phyloP scores from a whole-genome alignment of 2,888 invertebrate genomes.

The Yponomeuta evonymella region DNA sequence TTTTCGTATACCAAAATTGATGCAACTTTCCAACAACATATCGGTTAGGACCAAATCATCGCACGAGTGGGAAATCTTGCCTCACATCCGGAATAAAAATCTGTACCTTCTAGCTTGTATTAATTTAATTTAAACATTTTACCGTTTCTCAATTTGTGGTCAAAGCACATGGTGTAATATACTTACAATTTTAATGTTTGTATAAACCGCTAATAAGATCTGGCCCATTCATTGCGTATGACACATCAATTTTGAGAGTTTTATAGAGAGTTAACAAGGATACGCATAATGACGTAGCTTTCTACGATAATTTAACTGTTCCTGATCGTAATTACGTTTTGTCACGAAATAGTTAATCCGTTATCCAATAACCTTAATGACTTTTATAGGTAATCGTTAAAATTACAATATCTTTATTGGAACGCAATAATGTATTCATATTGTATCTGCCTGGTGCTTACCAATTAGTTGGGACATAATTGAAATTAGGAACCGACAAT shows the following conservation, averaged over 20 bases:
- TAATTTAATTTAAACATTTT: background rate
- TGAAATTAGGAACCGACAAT: background rate
- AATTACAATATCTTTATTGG: background rate
- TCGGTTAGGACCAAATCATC: conserved; percentile 22
- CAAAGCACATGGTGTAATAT: background rate
- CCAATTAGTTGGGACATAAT: background rate
- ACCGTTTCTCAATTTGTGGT: conserved; percentile 10
- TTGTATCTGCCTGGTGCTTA: background rate
- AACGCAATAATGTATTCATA: background rate
- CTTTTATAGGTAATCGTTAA: background rate
- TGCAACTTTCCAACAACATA: conserved; percentile 24
- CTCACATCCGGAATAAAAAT: background rate
- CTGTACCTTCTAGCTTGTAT: background rate
- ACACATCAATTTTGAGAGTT: conserved; percentile 26
- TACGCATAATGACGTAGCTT: conserved; percentile 24
- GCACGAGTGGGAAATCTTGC: conserved; percentile 4
- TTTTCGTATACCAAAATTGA: background rate
- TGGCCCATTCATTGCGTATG: conserved; percentile 24
- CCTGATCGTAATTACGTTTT: conserved; percentile 34
- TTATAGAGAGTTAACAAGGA: conserved; percentile 22
- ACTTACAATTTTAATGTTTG: conserved; percentile 13
- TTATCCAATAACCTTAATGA: conserved; percentile 2
- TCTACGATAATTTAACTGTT: conserved; percentile 22
- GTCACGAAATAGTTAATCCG: conserved; percentile 30
- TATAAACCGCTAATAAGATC: conserved; percentile 21